Base-by-base conservation (phyloP, 1,140 invertebrate genomes). In the Macrostomum lignano region DNA sequence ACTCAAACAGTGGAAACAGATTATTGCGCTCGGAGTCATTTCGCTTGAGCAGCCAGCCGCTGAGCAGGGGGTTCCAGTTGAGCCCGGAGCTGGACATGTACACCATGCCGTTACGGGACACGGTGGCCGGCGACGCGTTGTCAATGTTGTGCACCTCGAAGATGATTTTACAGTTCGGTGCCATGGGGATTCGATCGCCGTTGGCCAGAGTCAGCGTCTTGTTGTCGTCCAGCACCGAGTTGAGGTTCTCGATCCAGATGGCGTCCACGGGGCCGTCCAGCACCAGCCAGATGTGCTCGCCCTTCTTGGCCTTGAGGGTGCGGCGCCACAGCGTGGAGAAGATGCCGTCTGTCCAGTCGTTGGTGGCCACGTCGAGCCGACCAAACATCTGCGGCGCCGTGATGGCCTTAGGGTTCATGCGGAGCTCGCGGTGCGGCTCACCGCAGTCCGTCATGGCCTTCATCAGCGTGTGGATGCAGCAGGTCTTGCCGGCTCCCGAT, bases 361-460 rank as follows among this genome's bases (percentile, higher is more conserved):
- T 91, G 0, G 82, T 93, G 2, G 81, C 81, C 0, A 86, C 79
- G 49, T 91, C 81, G 14, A 88, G 60, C 26, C 76, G 64, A 1
- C 82, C 82, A 60, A 93, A 93, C 82, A 93, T 93, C 63, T 93
- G 81, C 3, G 78, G 69, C 1, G 78, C 76, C 29, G 81, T 88
- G 42, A 93, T 91, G 20, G 82, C 78, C 62, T 91, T 88, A 0
- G 82, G 82, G 62, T 93, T 93, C 81, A 93, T 88, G 40, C 82
- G 61, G 77, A 88, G 81, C 63, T 93, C 82, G 39, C 73, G 73
- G 51, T 88, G 79, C 5, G 59, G 65, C 28, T 73, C 64, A 7
- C 76, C 79, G 46, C 69, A 72, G 38, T 73, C 68, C 2, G 74
- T 75, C 38, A 91, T 60, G 2, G 81, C 69, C 52, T 70, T 76